A percentile compares a stretch with the other conserved stretches of the same genome.
Evolutionary conservation across 35 echinoderm and acorn worm genomes (phyloP).

Genomic region (Acanthaster planci): DNA sequence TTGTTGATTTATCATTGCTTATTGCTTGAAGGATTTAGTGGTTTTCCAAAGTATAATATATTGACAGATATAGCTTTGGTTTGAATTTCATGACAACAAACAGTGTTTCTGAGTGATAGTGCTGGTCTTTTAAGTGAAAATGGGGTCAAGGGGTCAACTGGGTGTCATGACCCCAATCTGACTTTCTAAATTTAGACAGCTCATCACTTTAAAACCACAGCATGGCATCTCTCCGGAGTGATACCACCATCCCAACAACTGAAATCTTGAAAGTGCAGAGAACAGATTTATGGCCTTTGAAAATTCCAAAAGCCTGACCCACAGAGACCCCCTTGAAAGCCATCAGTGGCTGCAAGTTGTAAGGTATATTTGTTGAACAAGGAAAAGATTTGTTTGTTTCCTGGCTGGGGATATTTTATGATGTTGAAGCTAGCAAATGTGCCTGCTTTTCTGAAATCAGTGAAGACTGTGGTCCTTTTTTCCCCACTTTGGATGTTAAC

Average conservation of each 20-base stretch:
- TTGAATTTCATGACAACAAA: no score
- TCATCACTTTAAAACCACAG: not conserved
- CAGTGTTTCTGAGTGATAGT: not conserved
- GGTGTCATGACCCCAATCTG: conserved; percentile 9
- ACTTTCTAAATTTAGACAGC: not conserved
- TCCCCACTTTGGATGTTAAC: no score
- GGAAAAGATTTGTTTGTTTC: no score
- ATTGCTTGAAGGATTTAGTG: no score
- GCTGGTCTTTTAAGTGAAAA: conserved; percentile 22
- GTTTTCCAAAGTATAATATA: no score
- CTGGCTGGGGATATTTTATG: no score
- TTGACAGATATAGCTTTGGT: no score
- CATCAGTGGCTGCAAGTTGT: not conserved
- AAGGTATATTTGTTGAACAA: no score
- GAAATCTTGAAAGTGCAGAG: not conserved
- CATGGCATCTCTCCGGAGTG: not conserved
- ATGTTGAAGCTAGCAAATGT: no score
- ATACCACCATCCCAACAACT: not conserved
- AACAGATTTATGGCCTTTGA: not conserved
- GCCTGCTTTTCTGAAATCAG: no score
- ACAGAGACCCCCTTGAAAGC: not conserved
- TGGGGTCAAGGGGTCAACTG: conserved; percentile 4
- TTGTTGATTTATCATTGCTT: no score
- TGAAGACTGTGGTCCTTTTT: no score
- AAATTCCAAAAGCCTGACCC: not conserved